phyloP scores from a whole-genome alignment of 2,888 invertebrate genomes.

The Pristionchus fissidentatus region DNA sequence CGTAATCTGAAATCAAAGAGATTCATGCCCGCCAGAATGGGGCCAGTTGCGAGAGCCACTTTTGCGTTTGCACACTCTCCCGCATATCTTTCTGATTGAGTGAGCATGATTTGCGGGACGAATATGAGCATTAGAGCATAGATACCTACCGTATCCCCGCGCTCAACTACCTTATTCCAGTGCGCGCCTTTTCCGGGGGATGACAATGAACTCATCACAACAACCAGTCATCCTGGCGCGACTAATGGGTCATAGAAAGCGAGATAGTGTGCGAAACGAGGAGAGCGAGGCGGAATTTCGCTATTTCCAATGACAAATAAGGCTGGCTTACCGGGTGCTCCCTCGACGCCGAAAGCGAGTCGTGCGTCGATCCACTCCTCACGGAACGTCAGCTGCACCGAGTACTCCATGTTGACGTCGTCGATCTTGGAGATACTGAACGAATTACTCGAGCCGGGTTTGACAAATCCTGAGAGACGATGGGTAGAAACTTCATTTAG shows the following conservation, averaged over 20 bases:
- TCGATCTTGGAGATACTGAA: constrained; percentile 74
- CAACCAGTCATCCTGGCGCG: no score
- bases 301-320: no score
- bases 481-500: background rate
- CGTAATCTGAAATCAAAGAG: constrained; percentile 40
- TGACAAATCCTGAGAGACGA: background rate
- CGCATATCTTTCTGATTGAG: no score
- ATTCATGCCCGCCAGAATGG: background rate
- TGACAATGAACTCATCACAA: no score
- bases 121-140: no score
- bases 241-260: no score
- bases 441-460: background rate
- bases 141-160: no score
- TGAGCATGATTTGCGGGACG: no score
- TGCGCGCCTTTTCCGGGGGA: no score
- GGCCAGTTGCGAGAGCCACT: background rate
- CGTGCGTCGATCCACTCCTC: constrained; percentile 97
- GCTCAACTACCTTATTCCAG: no score
- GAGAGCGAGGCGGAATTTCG: no score
- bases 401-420: constrained; percentile 78
- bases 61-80: constrained; percentile 54
- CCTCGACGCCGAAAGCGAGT: constrained; percentile 71
- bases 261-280: no score
- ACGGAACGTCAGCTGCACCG: constrained; percentile 95
- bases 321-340: background rate